Percentiles rank a stretch among this genome's conserved stretches.
These are phyloP conservation scores for Tyto alba DNA, from an alignment of 2,113 vertebrate species.

Conservation along the genomic window DNA sequence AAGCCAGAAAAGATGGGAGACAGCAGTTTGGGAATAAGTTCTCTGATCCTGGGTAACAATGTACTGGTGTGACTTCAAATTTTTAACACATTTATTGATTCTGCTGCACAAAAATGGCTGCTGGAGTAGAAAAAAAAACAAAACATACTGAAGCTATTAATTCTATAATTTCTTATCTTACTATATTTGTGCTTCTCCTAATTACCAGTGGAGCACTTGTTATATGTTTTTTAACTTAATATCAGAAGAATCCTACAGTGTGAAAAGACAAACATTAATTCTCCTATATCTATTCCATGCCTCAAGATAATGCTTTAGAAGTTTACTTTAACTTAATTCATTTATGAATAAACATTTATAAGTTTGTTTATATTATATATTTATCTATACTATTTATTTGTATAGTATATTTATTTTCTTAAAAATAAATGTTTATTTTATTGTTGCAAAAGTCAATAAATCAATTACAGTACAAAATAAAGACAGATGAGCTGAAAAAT, in stretches of 20 bases:
- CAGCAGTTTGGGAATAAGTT: neutral
- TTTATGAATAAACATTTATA: neutral
- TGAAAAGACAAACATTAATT: neutral
- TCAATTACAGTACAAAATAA: neutral
- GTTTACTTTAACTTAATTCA: neutral
- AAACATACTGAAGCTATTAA: neutral
- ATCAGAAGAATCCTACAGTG: neutral
- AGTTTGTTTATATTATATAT: too few species aligned
- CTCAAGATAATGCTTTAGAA: neutral
- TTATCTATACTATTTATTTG: neutral
- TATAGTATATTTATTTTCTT: neutral
- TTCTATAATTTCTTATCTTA: neutral
- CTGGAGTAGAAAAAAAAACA: neutral
- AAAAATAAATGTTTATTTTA: neutral
- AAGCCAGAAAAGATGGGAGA: constrained; percentile 28
- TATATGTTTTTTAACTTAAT: neutral
- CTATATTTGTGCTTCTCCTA: neutral
- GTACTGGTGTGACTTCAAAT: neutral
- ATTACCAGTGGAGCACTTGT: neutral
- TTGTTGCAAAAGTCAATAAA: neutral
- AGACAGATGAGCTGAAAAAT: neutral
- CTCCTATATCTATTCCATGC: neutral
- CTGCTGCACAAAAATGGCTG: neutral
- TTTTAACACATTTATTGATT: neutral
- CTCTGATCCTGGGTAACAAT: neutral